These are phyloP conservation scores for Smutsia gigantea DNA, from an alignment of 2,797 vertebrate genomes.

Conservation along the genomic window DNA sequence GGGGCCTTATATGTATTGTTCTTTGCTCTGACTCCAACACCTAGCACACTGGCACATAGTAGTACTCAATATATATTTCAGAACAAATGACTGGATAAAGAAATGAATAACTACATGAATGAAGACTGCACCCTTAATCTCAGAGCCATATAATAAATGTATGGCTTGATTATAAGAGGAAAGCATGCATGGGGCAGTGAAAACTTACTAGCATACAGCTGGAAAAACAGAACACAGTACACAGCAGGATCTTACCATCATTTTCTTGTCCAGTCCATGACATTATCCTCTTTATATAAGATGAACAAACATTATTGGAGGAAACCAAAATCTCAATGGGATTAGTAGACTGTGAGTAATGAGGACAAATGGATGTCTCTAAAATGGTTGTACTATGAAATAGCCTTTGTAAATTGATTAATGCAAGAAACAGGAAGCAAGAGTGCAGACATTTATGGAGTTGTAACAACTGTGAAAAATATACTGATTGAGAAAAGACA, in stretches of 20 bases:
- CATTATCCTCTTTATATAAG: background rate
- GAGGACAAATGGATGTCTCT: conserved; percentile 57
- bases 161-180: background rate
- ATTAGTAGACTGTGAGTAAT: conserved; percentile 37
- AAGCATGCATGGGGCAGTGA: background rate
- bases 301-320: conserved; percentile 33
- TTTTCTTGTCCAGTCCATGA: background rate
- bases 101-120: conserved; percentile 8
- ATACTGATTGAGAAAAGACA: background rate
- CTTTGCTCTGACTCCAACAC: conserved; percentile 24
- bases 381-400: conserved; percentile 24
- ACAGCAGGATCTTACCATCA: background rate
- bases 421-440: conserved; percentile 66
- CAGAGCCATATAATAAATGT: background rate
- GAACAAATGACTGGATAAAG: background rate
- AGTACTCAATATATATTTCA: conserved; percentile 37
- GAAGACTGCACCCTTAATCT: background rate
- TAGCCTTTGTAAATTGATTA: conserved; percentile 38
- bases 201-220: background rate
- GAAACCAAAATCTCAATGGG: conserved; percentile 18
- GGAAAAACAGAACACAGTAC: background rate
- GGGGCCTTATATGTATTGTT: background rate
- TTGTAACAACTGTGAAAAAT: conserved; percentile 38
- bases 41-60: background rate
- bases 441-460: background rate